Conservation (phyloP, 2,113 vertebrate genomes). For the Nanorana parkeri region DNA sequence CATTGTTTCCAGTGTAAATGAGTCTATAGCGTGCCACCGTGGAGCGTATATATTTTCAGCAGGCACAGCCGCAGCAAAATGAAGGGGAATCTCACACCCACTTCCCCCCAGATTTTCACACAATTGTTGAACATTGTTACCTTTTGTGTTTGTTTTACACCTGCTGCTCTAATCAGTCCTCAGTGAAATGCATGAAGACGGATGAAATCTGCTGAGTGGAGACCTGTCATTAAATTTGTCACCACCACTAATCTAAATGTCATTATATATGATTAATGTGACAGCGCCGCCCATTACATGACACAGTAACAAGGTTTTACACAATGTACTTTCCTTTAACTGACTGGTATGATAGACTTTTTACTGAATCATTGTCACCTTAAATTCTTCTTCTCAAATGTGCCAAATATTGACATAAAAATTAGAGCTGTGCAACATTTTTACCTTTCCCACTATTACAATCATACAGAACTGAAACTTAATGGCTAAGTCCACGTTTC, state of each 20-base stretch:
- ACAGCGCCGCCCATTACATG: neutral
- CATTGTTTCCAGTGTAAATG: no score
- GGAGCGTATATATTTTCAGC: no score
- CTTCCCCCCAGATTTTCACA: neutral
- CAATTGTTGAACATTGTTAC: neutral
- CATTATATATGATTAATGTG: conserved; percentile 3
- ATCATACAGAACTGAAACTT: neutral
- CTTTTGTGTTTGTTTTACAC: neutral
- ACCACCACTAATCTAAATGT: conserved; percentile 26
- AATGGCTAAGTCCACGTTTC: neutral
- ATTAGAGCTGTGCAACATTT: conserved; percentile 6
- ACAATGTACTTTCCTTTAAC: neutral
- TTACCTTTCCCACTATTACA: neutral
- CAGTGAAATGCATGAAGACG: neutral
- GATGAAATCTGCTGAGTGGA: neutral
- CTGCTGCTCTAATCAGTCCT: neutral
- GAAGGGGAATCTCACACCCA: no score
- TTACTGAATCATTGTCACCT: neutral
- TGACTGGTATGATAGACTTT: neutral
- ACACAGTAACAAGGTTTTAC: conserved; percentile 7
- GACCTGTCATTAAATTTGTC: conserved; percentile 18
- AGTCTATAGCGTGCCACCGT: no score
- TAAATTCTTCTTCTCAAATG: neutral
- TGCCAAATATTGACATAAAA: neutral
- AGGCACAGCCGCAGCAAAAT: no score